Evolutionary conservation across 2,888 invertebrate genomes (phyloP).

Genomic region (Cremastinae sp.): DNA sequence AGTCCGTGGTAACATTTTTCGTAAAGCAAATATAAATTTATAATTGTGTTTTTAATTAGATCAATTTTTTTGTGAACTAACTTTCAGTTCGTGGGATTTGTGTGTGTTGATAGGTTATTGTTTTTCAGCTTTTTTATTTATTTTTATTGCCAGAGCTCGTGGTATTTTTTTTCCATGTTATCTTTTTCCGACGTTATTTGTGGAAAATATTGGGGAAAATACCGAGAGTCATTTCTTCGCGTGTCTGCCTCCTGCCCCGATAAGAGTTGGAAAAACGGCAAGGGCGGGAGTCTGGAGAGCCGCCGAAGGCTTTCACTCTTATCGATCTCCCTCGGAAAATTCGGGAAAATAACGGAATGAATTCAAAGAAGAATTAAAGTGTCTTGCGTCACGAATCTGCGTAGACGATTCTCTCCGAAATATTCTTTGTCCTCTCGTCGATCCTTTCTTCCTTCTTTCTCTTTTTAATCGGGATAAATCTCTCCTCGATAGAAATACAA

Average conservation of each 20-base stretch:
- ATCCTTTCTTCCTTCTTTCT: neutral
- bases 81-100: too few species aligned
- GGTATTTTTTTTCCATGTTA: too few species aligned
- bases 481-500: neutral
- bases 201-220: too few species aligned
- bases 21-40: too few species aligned
- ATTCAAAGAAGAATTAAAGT: slow-evolving; percentile 21
- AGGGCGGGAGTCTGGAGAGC: slow-evolving; percentile 28
- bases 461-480: slow-evolving; percentile 1
- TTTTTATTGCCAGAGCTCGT: too few species aligned
- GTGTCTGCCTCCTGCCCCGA: neutral
- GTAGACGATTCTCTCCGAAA: slow-evolving; percentile 24
- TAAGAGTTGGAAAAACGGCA: slow-evolving; percentile 22
- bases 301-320: slow-evolving; percentile 43
- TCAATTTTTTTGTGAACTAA: too few species aligned
- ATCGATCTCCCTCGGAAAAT: slow-evolving; percentile 50
- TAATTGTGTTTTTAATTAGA: too few species aligned
- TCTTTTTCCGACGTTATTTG: too few species aligned
- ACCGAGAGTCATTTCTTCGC: too few species aligned
- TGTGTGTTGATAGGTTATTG: too few species aligned
- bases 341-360: slow-evolving; percentile 17
- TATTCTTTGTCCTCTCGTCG: neutral
- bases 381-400: slow-evolving; percentile 36
- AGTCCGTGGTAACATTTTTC: too few species aligned
- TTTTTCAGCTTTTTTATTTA: too few species aligned